These are phyloP conservation scores for Dipodomys spectabilis DNA, from an alignment of 2,113 vertebrate genomes.

Conservation along the genomic window DNA sequence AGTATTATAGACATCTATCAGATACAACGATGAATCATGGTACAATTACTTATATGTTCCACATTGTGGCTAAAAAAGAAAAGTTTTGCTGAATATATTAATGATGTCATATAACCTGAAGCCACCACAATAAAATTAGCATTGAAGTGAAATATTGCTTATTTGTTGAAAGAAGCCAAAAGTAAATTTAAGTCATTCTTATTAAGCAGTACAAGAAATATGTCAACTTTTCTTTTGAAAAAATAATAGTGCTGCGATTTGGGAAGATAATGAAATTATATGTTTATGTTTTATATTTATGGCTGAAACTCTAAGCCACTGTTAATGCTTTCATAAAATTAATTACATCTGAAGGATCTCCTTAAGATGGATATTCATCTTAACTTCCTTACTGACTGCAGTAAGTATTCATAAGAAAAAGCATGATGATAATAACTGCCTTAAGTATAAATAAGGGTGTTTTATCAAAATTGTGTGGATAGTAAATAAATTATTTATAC, in stretches of 20 bases:
- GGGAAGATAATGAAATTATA: conserved; percentile 47
- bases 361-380: conserved; percentile 9
- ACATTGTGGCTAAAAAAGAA: conserved; percentile 17
- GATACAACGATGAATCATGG: conserved; percentile 42
- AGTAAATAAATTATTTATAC: conserved; percentile 58
- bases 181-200: neutral
- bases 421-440: conserved; percentile 51
- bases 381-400: conserved; percentile 43
- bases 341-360: conserved; percentile 59
- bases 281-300: conserved; percentile 52
- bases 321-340: conserved; percentile 46
- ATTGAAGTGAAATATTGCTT: conserved; percentile 23
- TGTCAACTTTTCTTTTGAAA: conserved; percentile 7
- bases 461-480: conserved; percentile 3
- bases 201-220: neutral
- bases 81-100: neutral
- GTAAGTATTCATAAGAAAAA: conserved; percentile 44
- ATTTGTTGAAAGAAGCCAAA: conserved; percentile 47
- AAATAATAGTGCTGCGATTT: conserved; percentile 29
- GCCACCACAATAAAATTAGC: neutral
- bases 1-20: conserved; percentile 72
- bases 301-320: conserved; percentile 57
- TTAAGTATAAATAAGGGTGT: conserved; percentile 59
- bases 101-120: conserved; percentile 7
- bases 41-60: conserved; percentile 42